These are phyloP conservation scores for Chydorus sphaericus DNA, from an alignment of 2,888 invertebrate species.

Conservation along the genomic window DNA sequence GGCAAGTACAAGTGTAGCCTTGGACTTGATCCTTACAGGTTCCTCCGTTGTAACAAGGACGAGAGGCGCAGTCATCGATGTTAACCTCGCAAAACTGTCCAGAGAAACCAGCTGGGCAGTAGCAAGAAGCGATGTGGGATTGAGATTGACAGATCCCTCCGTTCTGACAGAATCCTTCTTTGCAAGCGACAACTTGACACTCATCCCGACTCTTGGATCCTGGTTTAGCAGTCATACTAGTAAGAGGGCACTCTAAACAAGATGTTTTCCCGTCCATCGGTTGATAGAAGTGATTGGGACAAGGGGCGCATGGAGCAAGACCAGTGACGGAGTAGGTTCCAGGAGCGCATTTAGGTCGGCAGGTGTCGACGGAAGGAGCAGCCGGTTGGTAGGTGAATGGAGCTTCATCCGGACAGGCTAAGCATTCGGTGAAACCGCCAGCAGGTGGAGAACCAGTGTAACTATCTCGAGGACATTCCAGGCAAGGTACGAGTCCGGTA, in stretches of 20 bases:
- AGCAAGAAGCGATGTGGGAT: constrained; percentile 77
- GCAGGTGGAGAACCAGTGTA: constrained; percentile 75
- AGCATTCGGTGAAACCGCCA: constrained; percentile 84
- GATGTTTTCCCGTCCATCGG: constrained; percentile 64
- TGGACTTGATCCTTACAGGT: constrained; percentile 83
- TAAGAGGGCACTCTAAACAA: constrained; percentile 80
- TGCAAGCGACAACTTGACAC: constrained; percentile 74
- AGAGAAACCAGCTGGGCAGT: constrained; percentile 69
- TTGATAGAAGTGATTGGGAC: constrained; percentile 85
- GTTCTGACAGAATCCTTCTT: constrained; percentile 74
- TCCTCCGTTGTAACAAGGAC: constrained; percentile 85
- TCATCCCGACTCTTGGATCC: constrained; percentile 71
- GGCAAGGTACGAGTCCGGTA: constrained; percentile 80
- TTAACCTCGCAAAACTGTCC: constrained; percentile 87
- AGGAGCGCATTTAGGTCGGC: constrained; percentile 72
- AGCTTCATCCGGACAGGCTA: constrained; percentile 67
- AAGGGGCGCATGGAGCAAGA: constrained; percentile 79
- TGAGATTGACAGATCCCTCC: constrained; percentile 80
- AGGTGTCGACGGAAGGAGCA: constrained; percentile 65
- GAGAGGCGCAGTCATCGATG: constrained; percentile 85
- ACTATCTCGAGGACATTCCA: constrained; percentile 85
- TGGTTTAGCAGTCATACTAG: constrained; percentile 66
- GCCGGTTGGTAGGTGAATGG: constrained; percentile 83
- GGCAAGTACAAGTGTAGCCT: constrained; percentile 79
- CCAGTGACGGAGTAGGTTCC: constrained; percentile 89